These are phyloP conservation scores for Tenthredo amoena DNA, from an alignment of 2,888 invertebrate genomes.

Conservation along the genomic window DNA sequence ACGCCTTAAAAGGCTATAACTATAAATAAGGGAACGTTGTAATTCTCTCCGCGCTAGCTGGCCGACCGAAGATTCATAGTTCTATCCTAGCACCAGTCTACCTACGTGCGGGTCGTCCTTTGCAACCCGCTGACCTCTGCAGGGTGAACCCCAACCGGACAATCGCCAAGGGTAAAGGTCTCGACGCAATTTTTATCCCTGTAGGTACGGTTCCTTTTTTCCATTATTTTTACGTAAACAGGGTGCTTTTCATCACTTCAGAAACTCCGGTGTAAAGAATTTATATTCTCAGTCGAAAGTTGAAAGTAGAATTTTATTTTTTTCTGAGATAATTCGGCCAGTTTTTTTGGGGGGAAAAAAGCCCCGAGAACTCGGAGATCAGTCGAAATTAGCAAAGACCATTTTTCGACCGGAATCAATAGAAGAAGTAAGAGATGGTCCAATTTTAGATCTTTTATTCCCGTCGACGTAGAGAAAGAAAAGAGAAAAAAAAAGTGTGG, in stretches of 20 bases:
- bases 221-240: neutral
- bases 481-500: neutral
- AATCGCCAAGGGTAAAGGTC: neutral
- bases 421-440: neutral
- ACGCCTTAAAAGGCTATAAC: slow-evolving; percentile 68
- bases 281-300: neutral
- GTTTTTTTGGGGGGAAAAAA: neutral
- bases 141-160: neutral
- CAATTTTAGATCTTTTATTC: slow-evolving; percentile 12
- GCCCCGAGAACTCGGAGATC: neutral
- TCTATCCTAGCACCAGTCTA: slow-evolving; percentile 40
- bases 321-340: neutral
- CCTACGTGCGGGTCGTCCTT: neutral
- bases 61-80: slow-evolving; percentile 63
- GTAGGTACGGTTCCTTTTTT: neutral
- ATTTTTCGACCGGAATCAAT: neutral
- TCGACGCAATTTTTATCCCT: neutral
- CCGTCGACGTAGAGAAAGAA: neutral
- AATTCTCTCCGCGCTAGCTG: slow-evolving; percentile 59
- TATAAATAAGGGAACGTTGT: slow-evolving; percentile 66
- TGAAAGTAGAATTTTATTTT: neutral
- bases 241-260: neutral
- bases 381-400: neutral
- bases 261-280: neutral
- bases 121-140: slow-evolving; percentile 11